Evolutionary conservation across 2,888 invertebrate species (phyloP), one percentile per base, ranked within the genome.

Genomic region (Drosophila yooni): DNA sequence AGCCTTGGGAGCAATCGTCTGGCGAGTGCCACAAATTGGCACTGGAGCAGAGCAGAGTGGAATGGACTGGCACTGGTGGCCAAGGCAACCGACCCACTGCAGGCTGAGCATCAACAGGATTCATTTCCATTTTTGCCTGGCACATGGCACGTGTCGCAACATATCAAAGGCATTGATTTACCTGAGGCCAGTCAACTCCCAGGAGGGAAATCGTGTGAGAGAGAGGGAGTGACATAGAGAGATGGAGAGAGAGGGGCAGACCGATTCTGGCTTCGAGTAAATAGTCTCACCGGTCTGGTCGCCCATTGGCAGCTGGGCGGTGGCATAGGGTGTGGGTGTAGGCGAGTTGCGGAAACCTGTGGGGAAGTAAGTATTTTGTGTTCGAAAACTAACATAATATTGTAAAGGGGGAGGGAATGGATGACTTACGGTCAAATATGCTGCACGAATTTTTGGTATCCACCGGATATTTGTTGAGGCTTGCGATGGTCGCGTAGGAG

Each of bases 401-500:
- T 25, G 7, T 2, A 18, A 34, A 15, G 13, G 3, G 43, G 27
- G 10, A 11, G 2, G 21, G n/a, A 53, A 46, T 8, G 5, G 10
- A 46, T 60, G 57, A 92, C 92, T 90, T 86, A 92, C 92, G 88
- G 76, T 92, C 91, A 77, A 92, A 92, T 71, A 91, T 90, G 88
- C 92, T 92, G 89, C 93, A 93, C 29, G 93, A 92, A 79, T 92
- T 93, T 79, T 93, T 93, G 46, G 91, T 82, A 64, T 93, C 93
- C 60, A 86, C 94, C 33, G 96, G 95, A 82, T 95, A 95, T 92
- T 96, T 96, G 91, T 97, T 96, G 85, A 97, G 94, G 92, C 97
- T 97, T 69, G 96, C 97, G 83, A 97, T 97, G 51, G 97, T 97
- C 52, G 97, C 97, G 89, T 97, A 74, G 82, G 96, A 96, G 76